Evolutionary conservation across 1,140 invertebrate species (phyloP).

Genomic region (Drosophila lacteicornis): DNA sequence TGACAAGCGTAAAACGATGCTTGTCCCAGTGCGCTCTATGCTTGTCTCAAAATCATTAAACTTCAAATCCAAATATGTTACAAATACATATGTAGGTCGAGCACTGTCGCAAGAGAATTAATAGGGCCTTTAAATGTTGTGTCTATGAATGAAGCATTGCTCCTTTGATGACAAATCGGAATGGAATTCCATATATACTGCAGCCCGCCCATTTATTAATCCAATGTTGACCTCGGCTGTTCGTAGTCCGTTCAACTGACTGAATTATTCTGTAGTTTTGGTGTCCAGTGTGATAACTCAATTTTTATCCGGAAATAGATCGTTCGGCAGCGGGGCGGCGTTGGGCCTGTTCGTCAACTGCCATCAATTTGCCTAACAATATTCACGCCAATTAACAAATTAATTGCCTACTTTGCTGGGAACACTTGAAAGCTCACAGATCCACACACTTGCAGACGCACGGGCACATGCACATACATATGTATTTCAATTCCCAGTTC

Average conservation of each 20-base stretch:
- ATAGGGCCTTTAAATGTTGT: neutral
- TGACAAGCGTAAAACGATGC: slow-evolving; percentile 7
- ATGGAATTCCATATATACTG: slow-evolving; percentile 4
- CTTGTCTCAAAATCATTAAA: slow-evolving; percentile 6
- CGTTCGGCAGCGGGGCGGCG: slow-evolving; percentile 3
- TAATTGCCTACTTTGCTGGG: slow-evolving; percentile 74
- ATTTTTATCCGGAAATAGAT: slow-evolving; percentile 54
- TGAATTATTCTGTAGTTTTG: slow-evolving; percentile 40
- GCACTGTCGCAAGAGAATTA: neutral
- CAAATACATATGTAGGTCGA: neutral
- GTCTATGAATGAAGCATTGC: neutral
- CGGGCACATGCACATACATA: neutral
- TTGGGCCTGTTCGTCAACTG: slow-evolving; percentile 41
- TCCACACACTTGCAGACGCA: neutral
- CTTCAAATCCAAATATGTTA: neutral
- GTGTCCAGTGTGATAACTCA: slow-evolving; percentile 53
- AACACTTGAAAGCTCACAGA: slow-evolving; percentile 44
- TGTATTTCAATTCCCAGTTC: slow-evolving; percentile 52
- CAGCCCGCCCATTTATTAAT: slow-evolving; percentile 8
- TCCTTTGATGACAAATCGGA: neutral
- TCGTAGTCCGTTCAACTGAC: slow-evolving; percentile 25
- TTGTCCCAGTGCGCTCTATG: neutral
- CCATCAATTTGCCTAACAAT: slow-evolving; percentile 70
- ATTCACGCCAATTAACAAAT: slow-evolving; percentile 77
- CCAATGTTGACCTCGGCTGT: slow-evolving; percentile 10